phyloP scores from a whole-genome alignment of 2,113 vertebrate species.

The Mugil cephalus region DNA sequence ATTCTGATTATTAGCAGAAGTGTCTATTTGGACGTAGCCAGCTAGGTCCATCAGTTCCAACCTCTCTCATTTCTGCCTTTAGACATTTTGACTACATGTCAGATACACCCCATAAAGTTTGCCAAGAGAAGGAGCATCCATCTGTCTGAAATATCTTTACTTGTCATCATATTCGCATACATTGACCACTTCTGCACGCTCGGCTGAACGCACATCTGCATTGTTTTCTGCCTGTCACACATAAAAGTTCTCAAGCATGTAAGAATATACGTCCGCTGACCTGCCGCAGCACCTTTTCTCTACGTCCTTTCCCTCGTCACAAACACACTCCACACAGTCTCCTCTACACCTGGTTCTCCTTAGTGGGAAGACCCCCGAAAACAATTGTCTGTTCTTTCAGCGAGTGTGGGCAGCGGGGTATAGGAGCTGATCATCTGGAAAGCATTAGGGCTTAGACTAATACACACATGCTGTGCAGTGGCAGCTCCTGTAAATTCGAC shows the following conservation, averaged over 20 bases:
- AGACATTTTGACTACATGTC: constrained; percentile 27
- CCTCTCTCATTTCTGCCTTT: not conserved
- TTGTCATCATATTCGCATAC: not conserved
- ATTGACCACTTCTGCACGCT: not conserved
- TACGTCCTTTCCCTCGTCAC: not conserved
- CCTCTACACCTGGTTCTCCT: constrained; percentile 71
- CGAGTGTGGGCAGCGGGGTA: constrained; percentile 24
- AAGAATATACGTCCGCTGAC: not conserved
- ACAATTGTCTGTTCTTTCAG: constrained; percentile 73
- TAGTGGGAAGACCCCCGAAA: constrained; percentile 56
- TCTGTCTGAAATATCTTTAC: not conserved
- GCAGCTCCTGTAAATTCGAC: constrained; percentile 72
- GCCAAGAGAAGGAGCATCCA: constrained; percentile 29
- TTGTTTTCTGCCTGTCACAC: not conserved
- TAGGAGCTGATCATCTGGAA: constrained; percentile 76
- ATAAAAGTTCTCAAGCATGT: not conserved
- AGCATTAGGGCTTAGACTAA: constrained; percentile 70
- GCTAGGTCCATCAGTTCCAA: not conserved
- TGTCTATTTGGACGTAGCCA: too few relatives aligned
- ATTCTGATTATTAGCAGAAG: too few relatives aligned
- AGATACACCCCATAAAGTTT: constrained; percentile 5
- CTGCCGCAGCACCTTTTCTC: constrained; percentile 8
- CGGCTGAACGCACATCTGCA: not conserved
- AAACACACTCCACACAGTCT: constrained; percentile 11
- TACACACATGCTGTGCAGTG: constrained; percentile 59